Evolutionary conservation across 2,797 vertebrate genomes (phyloP), one percentile per base, ranked within the genome.

Genomic region (Amblyopsis hoosieri): DNA sequence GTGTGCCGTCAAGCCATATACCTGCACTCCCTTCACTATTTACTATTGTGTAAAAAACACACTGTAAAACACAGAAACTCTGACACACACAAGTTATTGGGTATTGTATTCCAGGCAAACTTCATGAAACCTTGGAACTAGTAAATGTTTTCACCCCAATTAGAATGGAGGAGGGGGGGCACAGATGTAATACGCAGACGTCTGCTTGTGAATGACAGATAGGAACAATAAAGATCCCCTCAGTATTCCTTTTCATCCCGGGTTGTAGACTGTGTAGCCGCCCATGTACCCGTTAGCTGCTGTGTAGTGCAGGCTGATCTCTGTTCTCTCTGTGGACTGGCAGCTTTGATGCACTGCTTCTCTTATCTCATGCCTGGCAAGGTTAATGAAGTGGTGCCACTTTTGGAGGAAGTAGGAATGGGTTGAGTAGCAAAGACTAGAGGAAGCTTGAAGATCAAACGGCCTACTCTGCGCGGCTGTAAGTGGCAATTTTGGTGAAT

Each of bases 361-460:
- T 92, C 91, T 94, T 93, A 93, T 93, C 92, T 92, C 81, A 82
- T 74, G 90, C 91, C 89, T 90, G 90, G 89, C 88, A 91, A 93
- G 93, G 92, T 93, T 93, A 93, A 94, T 93, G 92, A 94, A 93
- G 92, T 92, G 92, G 89, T 91, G 91, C 91, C 88, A 85, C 90
- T 92, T 91, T 93, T 90, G 90, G 87, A 90, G 87, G 89, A 92
- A 93, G 91, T 90, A 89, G 89, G 92, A 92, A 90, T 91, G 90
- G 89, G 89, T 91, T 91, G 92, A 93, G 90, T 90, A 85, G 90
- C 89, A 80, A 80, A 92, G 91, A 93, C 91, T 89, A 90, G 92
- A 92, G 90, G 87, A 93, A 91, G 90, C 92, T 89, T 81, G 87
- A 84, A 93, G 90, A 93, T 93, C 91, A 94, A 93, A 92, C 90